Base-by-base conservation (phyloP, 2,113 vertebrate genomes). In the Natator depressus region DNA sequence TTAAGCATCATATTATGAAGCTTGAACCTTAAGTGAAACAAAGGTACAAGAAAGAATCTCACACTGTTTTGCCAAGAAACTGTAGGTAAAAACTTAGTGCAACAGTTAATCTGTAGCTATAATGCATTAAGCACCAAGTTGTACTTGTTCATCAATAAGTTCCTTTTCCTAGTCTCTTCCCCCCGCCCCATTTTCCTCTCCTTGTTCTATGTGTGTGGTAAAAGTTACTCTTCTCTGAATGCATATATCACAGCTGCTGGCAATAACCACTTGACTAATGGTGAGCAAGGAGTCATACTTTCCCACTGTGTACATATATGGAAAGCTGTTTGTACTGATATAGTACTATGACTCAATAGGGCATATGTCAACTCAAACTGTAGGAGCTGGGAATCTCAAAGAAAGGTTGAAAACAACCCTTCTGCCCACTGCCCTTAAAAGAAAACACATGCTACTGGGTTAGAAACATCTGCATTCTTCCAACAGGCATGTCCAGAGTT, bases 101-200 rank as follows among this genome's bases (percentile, higher is more conserved):
- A 76, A 76, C 20, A 46, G 38, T 76, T 78, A 47, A 27, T 78
- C 42, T 78, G 22, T 78, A 78, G 42, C 13, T 46, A 29, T 47
- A 47, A 27, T 16, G 42, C 25, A 78, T 29, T 29, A 47, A 78
- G 11, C 38, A 27, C 38, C 47, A 13, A 46, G n/a, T 82, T 10
- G 54, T 4, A 22, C n/a, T 22, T 72, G 19, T 79, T 4, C 0
- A 0, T 14, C 13, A 5, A 27, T 57, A 3, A 0, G 7, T 3
- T 19, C 8, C 82, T 76, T n/a, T 49, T 1, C 29, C 13, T 8
- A 24, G 46, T 4, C 24, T 16, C 5, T 1, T 1, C 5, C 29
- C 7, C n/a, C 22, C 31, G 20, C 38, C 87, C 47, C 1, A 5
- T 31, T 84, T 53, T 31, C 8, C 20, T 62, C n/a, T n/a, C 69